Evolutionary conservation across 1,140 invertebrate species (phyloP), one percentile per base, ranked within the genome.

Genomic region (Eriocheir sinensis): DNA sequence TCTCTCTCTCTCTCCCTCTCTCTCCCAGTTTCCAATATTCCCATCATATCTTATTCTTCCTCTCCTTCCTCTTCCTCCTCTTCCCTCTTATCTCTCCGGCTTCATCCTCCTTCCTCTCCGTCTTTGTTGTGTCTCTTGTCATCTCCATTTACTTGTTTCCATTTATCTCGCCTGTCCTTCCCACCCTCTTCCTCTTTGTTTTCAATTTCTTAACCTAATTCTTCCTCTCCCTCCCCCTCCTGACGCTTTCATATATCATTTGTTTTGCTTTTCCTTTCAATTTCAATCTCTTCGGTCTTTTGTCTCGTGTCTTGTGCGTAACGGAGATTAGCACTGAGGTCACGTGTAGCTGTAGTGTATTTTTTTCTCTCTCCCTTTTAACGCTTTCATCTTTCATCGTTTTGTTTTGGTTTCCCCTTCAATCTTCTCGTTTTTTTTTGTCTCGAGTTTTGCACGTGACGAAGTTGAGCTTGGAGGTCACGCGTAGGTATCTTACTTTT

Each of bases 1-100:
- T 41, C 83, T 85, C 38, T 38, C 41, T 88, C 38, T 85, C 83
- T 41, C 38, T 85, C 38, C 30, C 83, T 41, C 34, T 41, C 88
- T 44, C 30, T 89, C 36, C 17, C 38, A n/a, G 12, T 53, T 21
- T 44, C 41, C 32, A 21, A n/a, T 21, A 21, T 21, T 85, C 6
- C 34, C 30, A 17, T n/a, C 83, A 36, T 27, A 27, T 21, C 21
- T 30, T 40, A 15, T 12, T 21, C 2, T 27, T 41, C n/a, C 27
- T 30, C 15, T 44, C 38, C 86, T 41, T 44, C 38, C 86, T 32
- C 86, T 6, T 4, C 86, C 40, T 44, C 9, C n/a, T 34, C 60
- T 30, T 8, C 8, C 83, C 83, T 3, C 40, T 48, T 41, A 27
- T n/a, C 40, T 4, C 27, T 34, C 15, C 21, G 21, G n/a, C 34